These are phyloP conservation scores for Aldabrachelys gigantea DNA, from an alignment of 2,113 vertebrate genomes.

Conservation along the genomic window DNA sequence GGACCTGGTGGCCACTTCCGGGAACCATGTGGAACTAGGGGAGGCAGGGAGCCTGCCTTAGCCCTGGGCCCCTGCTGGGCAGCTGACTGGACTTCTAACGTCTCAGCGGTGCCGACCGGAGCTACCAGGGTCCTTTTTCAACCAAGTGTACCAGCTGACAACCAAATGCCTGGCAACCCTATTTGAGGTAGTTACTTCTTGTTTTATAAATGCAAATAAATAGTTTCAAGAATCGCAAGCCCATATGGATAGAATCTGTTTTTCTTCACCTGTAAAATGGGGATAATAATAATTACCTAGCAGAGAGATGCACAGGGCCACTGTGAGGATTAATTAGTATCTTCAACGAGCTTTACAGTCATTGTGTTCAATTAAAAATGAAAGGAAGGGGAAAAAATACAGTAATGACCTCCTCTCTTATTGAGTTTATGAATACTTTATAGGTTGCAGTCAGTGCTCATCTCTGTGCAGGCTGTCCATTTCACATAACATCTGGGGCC, in stretches of 20 bases:
- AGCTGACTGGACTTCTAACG: too few relatives aligned
- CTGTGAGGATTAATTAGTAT: not conserved
- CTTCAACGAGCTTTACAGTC: too few relatives aligned
- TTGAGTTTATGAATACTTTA: not conserved
- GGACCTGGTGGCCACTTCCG: too few relatives aligned
- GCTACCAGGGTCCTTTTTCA: too few relatives aligned
- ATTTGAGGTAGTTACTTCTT: not conserved
- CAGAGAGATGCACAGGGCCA: not conserved
- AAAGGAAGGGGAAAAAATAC: not conserved
- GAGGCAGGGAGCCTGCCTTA: too few relatives aligned
- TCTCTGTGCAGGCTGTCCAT: not conserved
- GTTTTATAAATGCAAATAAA: not conserved
- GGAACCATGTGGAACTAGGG: too few relatives aligned
- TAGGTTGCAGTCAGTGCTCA: not conserved
- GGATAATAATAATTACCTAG: not conserved
- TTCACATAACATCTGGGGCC: not conserved
- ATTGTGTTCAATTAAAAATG: not conserved
- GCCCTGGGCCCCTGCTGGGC: too few relatives aligned
- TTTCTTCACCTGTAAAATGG: not conserved
- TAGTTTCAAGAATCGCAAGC: accelerated
- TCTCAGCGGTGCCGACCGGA: too few relatives aligned
- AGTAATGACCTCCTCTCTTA: not conserved
- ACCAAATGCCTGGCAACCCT: too few relatives aligned
- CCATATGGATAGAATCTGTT: accelerated
- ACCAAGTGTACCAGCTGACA: too few relatives aligned